Evolutionary conservation across 2,888 invertebrate species (phyloP).

Genomic region (Andrena camellia): DNA sequence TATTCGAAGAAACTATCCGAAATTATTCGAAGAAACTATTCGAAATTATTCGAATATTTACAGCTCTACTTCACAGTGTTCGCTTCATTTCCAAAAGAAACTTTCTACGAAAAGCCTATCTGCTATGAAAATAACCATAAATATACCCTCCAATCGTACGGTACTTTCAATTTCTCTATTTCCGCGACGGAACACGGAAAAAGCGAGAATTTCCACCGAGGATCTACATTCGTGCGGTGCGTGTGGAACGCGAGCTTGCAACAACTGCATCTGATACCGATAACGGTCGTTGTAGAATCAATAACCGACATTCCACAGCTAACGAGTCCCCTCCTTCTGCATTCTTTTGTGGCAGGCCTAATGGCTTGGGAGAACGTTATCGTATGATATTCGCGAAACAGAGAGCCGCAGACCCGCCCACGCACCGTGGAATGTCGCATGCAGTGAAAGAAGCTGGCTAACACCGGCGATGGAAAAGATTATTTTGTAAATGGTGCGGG

Average conservation of each 20-base stretch:
- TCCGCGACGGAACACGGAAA: neutral
- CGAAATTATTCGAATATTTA: no score
- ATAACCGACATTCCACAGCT: slow-evolving; percentile 66
- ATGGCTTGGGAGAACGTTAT: slow-evolving; percentile 60
- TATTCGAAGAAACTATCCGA: no score
- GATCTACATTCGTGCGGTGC: neutral
- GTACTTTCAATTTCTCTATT: slow-evolving; percentile 6
- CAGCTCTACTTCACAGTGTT: no score
- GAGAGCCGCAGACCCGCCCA: slow-evolving; percentile 57
- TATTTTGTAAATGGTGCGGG: slow-evolving; percentile 42
- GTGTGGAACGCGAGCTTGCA: slow-evolving; percentile 4
- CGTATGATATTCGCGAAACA: slow-evolving; percentile 71
- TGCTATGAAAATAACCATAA: no score
- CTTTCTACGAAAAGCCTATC: no score
- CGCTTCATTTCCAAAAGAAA: no score
- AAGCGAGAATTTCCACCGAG: neutral
- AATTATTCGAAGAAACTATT: no score
- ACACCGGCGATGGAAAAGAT: slow-evolving; percentile 39
- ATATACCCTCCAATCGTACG: neutral
- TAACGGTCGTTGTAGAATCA: slow-evolving; percentile 54
- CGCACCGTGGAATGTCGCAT: slow-evolving; percentile 60
- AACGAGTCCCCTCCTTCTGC: slow-evolving; percentile 62
- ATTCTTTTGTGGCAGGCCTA: slow-evolving; percentile 58
- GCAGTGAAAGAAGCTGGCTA: slow-evolving; percentile 22
- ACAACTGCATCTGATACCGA: slow-evolving; percentile 45